These are phyloP conservation scores for Eurypyga helias DNA, from an alignment of 2,113 vertebrate species.

Conservation along the genomic window DNA sequence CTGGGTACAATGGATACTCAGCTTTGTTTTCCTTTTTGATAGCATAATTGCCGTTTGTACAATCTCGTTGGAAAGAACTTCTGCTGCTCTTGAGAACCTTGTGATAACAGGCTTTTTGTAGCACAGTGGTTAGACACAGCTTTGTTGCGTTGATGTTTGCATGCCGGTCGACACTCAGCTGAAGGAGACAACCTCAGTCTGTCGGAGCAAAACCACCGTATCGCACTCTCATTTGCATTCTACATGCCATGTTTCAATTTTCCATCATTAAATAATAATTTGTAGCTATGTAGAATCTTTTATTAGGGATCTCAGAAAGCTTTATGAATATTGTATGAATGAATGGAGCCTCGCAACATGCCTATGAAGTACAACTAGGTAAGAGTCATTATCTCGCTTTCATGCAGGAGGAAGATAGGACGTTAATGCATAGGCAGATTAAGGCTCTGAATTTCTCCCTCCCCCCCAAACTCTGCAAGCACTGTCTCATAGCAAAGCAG, in stretches of 20 bases:
- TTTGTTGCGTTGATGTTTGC: neutral
- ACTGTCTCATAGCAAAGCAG: neutral
- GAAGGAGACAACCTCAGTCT: neutral
- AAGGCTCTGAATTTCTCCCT: neutral
- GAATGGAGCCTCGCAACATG: neutral
- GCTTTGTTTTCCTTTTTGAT: neutral
- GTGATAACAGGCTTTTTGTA: neutral
- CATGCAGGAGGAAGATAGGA: neutral
- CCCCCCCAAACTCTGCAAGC: neutral
- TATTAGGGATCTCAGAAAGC: conserved; percentile 9
- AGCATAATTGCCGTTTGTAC: neutral
- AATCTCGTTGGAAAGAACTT: neutral
- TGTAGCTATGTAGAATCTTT: neutral
- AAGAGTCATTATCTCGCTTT: neutral
- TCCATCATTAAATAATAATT: conserved; percentile 1
- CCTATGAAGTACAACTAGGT: neutral
- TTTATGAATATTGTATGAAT: conserved; percentile 21
- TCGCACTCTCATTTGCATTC: neutral
- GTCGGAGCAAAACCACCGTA: neutral
- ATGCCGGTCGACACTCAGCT: neutral
- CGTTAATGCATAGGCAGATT: neutral
- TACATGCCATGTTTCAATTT: neutral
- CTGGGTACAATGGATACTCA: neutral
- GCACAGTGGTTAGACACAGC: neutral
- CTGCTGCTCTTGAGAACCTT: neutral